Evolutionary conservation across 2,888 invertebrate species (phyloP), one percentile per base, ranked within the genome.

Genomic region (Cerceris rybyensis): DNA sequence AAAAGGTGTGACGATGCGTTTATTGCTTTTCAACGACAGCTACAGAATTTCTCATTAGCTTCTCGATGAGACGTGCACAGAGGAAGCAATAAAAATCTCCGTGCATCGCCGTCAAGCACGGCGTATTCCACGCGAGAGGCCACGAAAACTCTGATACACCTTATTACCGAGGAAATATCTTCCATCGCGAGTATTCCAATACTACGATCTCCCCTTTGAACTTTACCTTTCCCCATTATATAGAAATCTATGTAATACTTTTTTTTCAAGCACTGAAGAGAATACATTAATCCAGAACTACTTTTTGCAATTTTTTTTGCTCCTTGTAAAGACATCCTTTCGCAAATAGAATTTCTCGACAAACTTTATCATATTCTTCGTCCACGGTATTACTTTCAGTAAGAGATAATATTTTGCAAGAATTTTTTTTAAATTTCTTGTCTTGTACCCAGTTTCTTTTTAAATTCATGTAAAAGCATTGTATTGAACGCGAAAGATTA

Each of bases 11-110:
- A 52, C 13, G 16, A 1, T 50, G 11, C 28, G 42, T 73, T 61
- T 65, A 46, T 41, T 42, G 50, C 41, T 58, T 39, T 28, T 49
- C 58, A 63, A 16, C 60, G 65, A 57, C 63, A 63, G 42, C 46
- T 59, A 57, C 71, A 17, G 59, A 68, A 70, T 74, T 71, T 69
- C 55, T 70, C 76, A 66, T 80, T 70, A 77, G 70, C 66, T 70
- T 28, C 13, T 42, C 61, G 16, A 9, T 14, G 54, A 8, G 67
- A 69, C 59, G 46, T 17, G 41, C n/a, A 6, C 39, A 54, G 9
- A 55, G 28, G 14, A 42, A 49, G 41, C 58, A 11, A 43, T 8
- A 52, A 67, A 52, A 58, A 54, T 66, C 52, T 59, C 43, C 28
- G 39, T 7, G n/a, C 39, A 16, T 11, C 6, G 11, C 16, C 49